A percentile compares a stretch with the other conserved stretches of the same genome.
Conservation (phyloP, 1,140 invertebrate species). For the Drosophila mayri region DNA sequence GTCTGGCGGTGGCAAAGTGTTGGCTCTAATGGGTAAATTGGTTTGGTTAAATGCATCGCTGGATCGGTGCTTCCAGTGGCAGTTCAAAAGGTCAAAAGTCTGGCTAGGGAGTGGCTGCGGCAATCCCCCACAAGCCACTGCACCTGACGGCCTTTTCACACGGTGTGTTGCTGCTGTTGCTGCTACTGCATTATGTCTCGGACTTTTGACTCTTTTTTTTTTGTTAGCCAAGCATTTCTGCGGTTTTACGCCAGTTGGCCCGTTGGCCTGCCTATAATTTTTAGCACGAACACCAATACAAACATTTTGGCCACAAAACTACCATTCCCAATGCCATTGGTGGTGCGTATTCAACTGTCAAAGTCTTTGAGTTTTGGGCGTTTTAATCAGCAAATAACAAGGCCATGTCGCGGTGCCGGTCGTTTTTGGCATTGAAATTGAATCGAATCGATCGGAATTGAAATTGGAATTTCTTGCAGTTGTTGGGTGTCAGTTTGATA, state of each 20-base stretch:
- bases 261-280: slow-evolving; percentile 67
- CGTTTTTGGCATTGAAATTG: slow-evolving; percentile 54
- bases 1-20: slow-evolving; percentile 53
- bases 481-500: slow-evolving; percentile 80
- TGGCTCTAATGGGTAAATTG: slow-evolving; percentile 71
- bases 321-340: slow-evolving; percentile 36
- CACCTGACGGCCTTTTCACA: slow-evolving; percentile 71
- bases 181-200: slow-evolving; percentile 7
- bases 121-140: slow-evolving; percentile 39
- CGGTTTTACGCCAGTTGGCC: slow-evolving; percentile 72
- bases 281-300: slow-evolving; percentile 52
- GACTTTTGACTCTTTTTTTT: background rate
- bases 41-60: slow-evolving; percentile 73
- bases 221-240: slow-evolving; percentile 17
- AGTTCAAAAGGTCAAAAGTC: slow-evolving; percentile 37
- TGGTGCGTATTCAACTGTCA: slow-evolving; percentile 55
- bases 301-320: slow-evolving; percentile 1
- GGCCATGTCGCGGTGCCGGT: slow-evolving; percentile 28
- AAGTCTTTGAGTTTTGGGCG: slow-evolving; percentile 58
- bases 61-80: slow-evolving; percentile 3
- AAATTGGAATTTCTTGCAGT: slow-evolving; percentile 76
- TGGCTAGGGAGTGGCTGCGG: slow-evolving; percentile 2
- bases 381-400: slow-evolving; percentile 69
- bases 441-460: slow-evolving; percentile 59
- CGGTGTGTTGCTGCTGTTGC: slow-evolving; percentile 19